Evolutionary conservation across 2,113 vertebrate genomes (phyloP).

Genomic region (Xiphophorus maculatus): DNA sequence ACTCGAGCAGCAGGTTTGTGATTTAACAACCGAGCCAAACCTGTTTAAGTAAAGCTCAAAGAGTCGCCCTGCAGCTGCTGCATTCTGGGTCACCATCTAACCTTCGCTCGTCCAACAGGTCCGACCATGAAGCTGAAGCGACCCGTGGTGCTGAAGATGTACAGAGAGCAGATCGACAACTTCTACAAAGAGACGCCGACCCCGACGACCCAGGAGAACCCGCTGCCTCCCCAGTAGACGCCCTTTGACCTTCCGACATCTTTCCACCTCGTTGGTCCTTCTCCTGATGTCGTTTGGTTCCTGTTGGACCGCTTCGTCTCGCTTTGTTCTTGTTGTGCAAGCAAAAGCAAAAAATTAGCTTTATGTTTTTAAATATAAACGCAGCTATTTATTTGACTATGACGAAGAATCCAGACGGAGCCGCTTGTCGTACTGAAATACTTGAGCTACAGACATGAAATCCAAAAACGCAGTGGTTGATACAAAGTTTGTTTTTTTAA

Average conservation of each 20-base stretch:
- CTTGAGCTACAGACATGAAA: slow-evolving; percentile 31
- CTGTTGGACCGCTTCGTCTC: slow-evolving; percentile 18
- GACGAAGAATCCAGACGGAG: slow-evolving; percentile 46
- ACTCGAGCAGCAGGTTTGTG: too few relatives aligned
- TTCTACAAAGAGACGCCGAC: slow-evolving; percentile 81
- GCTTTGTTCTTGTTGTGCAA: slow-evolving; percentile 54
- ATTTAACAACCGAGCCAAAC: too few relatives aligned
- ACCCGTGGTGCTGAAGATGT: slow-evolving; percentile 82
- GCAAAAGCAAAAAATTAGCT: slow-evolving; percentile 34
- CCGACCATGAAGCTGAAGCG: slow-evolving; percentile 92
- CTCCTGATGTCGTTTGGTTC: slow-evolving; percentile 11
- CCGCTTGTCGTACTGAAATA: slow-evolving; percentile 40
- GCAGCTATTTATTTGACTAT: slow-evolving; percentile 64
- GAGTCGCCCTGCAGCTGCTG: too few relatives aligned
- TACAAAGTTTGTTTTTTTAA: slow-evolving; percentile 9
- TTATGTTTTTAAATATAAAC: slow-evolving; percentile 37
- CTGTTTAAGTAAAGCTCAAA: too few relatives aligned
- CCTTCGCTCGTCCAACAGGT: slow-evolving; percentile 70
- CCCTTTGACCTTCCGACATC: not conserved
- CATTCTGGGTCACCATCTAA: not conserved
- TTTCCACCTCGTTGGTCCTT: not conserved
- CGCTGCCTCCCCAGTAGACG: slow-evolving; percentile 68
- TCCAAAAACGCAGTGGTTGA: slow-evolving; percentile 17
- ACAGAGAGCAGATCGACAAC: slow-evolving; percentile 82
- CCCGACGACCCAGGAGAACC: slow-evolving; percentile 54